Evolutionary conservation across 2,113 vertebrate genomes (phyloP).

Genomic region (Stegostoma tigrinum): DNA sequence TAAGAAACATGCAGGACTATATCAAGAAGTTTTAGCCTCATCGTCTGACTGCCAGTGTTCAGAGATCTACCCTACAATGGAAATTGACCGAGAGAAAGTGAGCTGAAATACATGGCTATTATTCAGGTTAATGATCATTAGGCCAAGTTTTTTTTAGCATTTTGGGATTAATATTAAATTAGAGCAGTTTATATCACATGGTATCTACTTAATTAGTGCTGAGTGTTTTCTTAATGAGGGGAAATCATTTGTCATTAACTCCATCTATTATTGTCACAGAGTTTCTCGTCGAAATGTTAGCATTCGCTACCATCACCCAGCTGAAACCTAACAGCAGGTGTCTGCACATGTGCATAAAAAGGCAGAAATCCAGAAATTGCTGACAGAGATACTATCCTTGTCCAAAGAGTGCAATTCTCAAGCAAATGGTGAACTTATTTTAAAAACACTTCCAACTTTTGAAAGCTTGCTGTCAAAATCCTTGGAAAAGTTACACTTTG

Average conservation of each 20-base stretch:
- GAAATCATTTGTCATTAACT: not conserved
- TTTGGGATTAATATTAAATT: not conserved
- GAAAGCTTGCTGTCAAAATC: not conserved
- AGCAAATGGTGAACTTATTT: not conserved
- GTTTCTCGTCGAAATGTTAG: not conserved
- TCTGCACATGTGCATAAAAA: not conserved
- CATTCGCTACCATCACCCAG: not conserved
- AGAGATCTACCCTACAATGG: not conserved
- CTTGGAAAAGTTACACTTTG: not conserved
- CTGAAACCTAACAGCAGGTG: not conserved
- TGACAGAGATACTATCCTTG: not conserved
- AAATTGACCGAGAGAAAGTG: not conserved
- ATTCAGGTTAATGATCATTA: not conserved
- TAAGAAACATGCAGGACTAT: not conserved
- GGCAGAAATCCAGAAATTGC: not conserved
- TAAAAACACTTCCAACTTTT: not conserved
- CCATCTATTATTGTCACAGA: not conserved
- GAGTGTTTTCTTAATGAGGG: not conserved
- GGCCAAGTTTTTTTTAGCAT: too few species aligned
- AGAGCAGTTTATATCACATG: not conserved
- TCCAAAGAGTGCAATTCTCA: not conserved
- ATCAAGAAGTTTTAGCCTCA: not conserved
- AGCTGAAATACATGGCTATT: not conserved
- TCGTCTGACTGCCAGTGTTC: not conserved
- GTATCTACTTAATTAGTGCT: not conserved